Percentiles rank a stretch among this genome's conserved stretches.
Evolutionary conservation across 2,113 vertebrate genomes (phyloP).

Genomic region (Platichthys stellatus): DNA sequence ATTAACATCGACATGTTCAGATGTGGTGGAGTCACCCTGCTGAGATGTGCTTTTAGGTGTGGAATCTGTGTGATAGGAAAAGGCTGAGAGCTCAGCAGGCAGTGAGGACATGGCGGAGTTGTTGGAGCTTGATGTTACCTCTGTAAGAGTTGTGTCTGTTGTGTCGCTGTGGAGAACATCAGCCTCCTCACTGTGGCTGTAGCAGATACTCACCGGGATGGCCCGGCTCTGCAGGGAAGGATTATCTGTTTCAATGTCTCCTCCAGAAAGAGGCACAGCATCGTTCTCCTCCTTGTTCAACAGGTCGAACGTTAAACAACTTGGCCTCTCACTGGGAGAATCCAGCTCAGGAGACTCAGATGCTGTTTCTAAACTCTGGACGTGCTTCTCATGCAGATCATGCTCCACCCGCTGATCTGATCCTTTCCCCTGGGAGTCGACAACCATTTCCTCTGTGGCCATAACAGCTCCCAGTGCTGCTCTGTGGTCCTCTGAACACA

Average conservation of each 20-base stretch:
- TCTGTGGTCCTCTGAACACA: background rate
- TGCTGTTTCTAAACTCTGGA: background rate
- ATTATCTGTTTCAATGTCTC: background rate
- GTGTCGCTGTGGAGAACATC: background rate
- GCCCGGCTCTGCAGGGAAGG: background rate
- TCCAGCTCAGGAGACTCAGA: background rate
- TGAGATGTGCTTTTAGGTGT: background rate
- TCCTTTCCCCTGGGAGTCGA: slow-evolving; percentile 8
- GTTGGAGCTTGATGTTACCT: slow-evolving; percentile 26
- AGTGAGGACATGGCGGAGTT: background rate
- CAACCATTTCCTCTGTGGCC: background rate
- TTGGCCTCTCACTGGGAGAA: background rate
- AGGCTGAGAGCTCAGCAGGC: slow-evolving; percentile 4
- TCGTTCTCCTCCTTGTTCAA: background rate
- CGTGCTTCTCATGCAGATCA: background rate
- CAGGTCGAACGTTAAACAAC: background rate
- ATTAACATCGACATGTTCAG: background rate
- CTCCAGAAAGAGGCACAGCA: background rate
- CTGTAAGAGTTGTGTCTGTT: background rate
- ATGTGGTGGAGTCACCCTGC: background rate
- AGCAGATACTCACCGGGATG: slow-evolving; percentile 11
- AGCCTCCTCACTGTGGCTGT: background rate
- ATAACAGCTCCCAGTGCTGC: background rate
- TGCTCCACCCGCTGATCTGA: background rate
- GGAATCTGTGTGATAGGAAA: background rate